Conservation (phyloP, 2,888 invertebrate genomes). For the Leistus spinibarbis region DNA sequence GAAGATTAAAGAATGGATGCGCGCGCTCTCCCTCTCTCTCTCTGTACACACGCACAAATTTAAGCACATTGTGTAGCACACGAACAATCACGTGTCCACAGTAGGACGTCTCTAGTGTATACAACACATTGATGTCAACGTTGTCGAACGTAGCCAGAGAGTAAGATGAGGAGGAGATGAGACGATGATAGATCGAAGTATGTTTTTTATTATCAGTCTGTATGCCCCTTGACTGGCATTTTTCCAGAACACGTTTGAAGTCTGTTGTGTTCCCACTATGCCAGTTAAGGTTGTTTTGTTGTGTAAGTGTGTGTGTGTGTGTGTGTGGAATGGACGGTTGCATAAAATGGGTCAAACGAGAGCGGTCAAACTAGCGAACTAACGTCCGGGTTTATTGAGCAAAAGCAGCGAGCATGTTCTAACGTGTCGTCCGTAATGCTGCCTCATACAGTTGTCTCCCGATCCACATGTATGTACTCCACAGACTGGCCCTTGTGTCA, state of each 20-base stretch:
- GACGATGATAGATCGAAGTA: slow-evolving; percentile 10
- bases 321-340: slow-evolving; percentile 39
- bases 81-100: slow-evolving; percentile 8
- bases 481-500: slow-evolving; percentile 90
- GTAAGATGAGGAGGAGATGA: slow-evolving; percentile 10
- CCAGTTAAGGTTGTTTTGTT: neutral
- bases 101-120: neutral
- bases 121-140: neutral
- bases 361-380: slow-evolving; percentile 5
- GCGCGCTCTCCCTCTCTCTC: slow-evolving; percentile 22
- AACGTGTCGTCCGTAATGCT: slow-evolving; percentile 45
- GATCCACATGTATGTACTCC: slow-evolving; percentile 91
- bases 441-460: slow-evolving; percentile 88
- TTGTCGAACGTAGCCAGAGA: neutral
- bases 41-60: neutral
- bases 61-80: slow-evolving; percentile 25
- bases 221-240: neutral
- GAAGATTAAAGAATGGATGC: slow-evolving; percentile 51
- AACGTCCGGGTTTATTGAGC: slow-evolving; percentile 48
- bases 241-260: neutral
- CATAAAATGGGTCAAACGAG: slow-evolving; percentile 37
- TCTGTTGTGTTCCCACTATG: neutral
- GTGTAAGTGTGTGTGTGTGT: slow-evolving; percentile 1
- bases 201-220: slow-evolving; percentile 1
- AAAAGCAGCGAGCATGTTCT: slow-evolving; percentile 52